phyloP scores from a whole-genome alignment of 2,797 vertebrate species.

The Propithecus perrieri region DNA sequence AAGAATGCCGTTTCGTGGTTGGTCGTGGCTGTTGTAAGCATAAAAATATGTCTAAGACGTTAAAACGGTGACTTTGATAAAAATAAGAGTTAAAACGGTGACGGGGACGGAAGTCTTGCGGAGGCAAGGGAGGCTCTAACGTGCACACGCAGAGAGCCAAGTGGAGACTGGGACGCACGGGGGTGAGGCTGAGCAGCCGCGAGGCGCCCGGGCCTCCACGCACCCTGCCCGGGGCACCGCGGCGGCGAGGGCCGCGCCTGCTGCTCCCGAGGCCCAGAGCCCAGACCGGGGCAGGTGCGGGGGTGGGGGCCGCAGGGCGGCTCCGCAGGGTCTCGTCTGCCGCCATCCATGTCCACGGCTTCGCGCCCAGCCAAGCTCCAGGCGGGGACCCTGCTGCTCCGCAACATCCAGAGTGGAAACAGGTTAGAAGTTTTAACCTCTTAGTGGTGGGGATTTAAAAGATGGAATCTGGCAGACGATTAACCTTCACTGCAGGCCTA shows the following conservation, averaged over 20 bases:
- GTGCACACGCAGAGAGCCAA: fast-evolving
- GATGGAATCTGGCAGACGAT: conserved; percentile 73
- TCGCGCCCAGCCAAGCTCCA: too few species aligned
- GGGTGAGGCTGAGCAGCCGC: too few species aligned
- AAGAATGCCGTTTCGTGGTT: fast-evolving
- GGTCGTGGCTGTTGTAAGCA: not conserved
- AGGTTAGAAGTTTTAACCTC: conserved; percentile 23
- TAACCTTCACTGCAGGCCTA: conserved; percentile 54
- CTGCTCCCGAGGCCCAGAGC: too few species aligned
- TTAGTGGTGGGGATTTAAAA: conserved; percentile 40
- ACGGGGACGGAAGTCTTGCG: not conserved
- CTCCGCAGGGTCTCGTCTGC: too few species aligned
- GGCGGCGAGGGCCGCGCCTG: too few species aligned
- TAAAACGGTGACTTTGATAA: not conserved
- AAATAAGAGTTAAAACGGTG: not conserved
- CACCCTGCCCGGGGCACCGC: too few species aligned
- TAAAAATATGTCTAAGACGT: not conserved
- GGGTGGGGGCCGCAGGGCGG: too few species aligned
- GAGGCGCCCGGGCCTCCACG: too few species aligned
- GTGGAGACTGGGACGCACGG: fast-evolving
- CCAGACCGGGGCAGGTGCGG: too few species aligned
- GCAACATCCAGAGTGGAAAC: not conserved
- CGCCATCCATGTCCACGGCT: too few species aligned
- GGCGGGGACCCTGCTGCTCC: not conserved
- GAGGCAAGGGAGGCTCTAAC: not conserved